Conservation (phyloP, 2,113 vertebrate species). For the Chaetops frenatus region DNA sequence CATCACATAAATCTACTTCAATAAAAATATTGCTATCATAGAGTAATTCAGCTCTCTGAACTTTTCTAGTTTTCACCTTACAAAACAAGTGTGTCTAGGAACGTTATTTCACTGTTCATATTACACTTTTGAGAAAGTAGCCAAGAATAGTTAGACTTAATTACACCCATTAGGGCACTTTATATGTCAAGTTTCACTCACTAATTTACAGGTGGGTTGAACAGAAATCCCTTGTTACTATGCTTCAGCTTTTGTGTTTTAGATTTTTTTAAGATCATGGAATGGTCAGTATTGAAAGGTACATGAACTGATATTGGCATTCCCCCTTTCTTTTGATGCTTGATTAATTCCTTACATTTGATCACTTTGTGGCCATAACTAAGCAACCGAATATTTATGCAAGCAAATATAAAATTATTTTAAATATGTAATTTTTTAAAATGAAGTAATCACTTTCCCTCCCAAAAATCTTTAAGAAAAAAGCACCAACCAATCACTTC, state of each 20-base stretch:
- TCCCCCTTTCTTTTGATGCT: background rate
- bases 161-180: conserved; percentile 46
- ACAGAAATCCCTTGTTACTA: conserved; percentile 16
- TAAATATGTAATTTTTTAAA: background rate
- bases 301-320: background rate
- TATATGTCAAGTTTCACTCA: conserved; percentile 37
- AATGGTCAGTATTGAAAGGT: background rate
- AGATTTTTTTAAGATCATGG: background rate
- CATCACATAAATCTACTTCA: background rate
- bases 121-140: conserved; percentile 51
- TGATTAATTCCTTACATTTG: background rate
- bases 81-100: conserved; percentile 11
- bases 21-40: conserved; percentile 17
- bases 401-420: background rate
- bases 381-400: background rate
- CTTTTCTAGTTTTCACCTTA: conserved; percentile 39
- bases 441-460: background rate
- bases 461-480: background rate
- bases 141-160: conserved; percentile 47
- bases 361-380: background rate
- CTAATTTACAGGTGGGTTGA: conserved; percentile 16
- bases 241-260: background rate
- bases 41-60: background rate
- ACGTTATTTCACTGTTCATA: conserved; percentile 49
- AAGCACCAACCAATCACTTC: background rate